Conservation (phyloP, 1,140 invertebrate species). For the Antheraea pernyi region DNA sequence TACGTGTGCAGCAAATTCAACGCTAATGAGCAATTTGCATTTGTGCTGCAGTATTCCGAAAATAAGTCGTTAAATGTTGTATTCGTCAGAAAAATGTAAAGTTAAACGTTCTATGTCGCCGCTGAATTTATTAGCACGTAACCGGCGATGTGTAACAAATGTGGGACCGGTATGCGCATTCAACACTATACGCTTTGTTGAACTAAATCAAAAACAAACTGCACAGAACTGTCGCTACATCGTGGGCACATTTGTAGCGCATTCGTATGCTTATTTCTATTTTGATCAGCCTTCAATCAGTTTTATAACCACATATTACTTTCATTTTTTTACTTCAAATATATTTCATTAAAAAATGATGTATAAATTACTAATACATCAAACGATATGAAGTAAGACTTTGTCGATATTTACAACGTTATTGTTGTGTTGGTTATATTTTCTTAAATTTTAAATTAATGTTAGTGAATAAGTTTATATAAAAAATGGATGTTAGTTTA, state of each 20-base stretch:
- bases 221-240: constrained; percentile 24
- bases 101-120: constrained; percentile 19
- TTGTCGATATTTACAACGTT: too few species aligned
- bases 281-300: neutral
- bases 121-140: constrained; percentile 41
- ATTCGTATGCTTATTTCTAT: neutral
- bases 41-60: neutral
- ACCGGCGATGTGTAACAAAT: constrained; percentile 54
- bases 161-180: constrained; percentile 33
- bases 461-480: too few species aligned
- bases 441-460: too few species aligned
- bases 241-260: neutral
- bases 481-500: too few species aligned
- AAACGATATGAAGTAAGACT: too few species aligned
- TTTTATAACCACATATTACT: too few species aligned
- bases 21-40: neutral
- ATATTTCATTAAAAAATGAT: too few species aligned
- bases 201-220: constrained; percentile 57
- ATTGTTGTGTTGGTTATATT: too few species aligned
- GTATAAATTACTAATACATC: too few species aligned
- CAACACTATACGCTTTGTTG: constrained; percentile 52
- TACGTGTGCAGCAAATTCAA: neutral
- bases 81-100: neutral
- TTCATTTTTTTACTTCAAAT: too few species aligned
- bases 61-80: neutral